Percentiles rank a stretch among this genome's conserved stretches.
Conservation (phyloP, 2,113 vertebrate species). For the Formicarius rufipectus region DNA sequence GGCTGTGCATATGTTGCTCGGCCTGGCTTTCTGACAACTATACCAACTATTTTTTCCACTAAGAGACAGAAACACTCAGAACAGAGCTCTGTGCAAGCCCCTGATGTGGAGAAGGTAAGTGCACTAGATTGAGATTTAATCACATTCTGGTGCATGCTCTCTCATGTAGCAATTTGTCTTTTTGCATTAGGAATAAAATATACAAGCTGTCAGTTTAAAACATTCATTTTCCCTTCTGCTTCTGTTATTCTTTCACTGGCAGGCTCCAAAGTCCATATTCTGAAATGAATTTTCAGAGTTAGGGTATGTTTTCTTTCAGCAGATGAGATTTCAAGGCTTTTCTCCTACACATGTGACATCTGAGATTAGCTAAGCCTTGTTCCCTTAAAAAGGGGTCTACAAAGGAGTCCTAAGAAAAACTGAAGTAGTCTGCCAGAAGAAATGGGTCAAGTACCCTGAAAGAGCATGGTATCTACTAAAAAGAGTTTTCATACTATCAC, state of each 20-base stretch:
- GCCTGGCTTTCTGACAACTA: background rate
- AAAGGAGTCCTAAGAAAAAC: background rate
- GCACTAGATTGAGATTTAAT: background rate
- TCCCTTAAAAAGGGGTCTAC: background rate
- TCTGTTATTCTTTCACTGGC: conserved; percentile 17
- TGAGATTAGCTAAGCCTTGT: background rate
- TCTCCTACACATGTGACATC: background rate
- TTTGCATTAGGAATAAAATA: conserved; percentile 20
- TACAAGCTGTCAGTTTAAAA: conserved; percentile 12
- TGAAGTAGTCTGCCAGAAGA: background rate
- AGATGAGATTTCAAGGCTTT: conserved; percentile 31
- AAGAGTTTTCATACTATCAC: background rate
- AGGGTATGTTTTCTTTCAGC: background rate
- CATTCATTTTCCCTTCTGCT: conserved; percentile 15
- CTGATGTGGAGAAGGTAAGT: background rate
- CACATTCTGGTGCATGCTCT: background rate
- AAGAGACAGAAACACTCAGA: background rate
- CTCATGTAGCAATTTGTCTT: background rate
- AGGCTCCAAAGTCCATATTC: background rate
- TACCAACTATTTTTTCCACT: background rate
- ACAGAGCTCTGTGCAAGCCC: background rate
- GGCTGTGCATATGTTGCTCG: background rate
- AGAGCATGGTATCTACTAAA: background rate
- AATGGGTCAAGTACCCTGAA: background rate
- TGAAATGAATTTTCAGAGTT: background rate